Evolutionary conservation across 1,140 invertebrate species (phyloP), one percentile per base, ranked within the genome.

Genomic region (Dinoponera quadriceps): DNA sequence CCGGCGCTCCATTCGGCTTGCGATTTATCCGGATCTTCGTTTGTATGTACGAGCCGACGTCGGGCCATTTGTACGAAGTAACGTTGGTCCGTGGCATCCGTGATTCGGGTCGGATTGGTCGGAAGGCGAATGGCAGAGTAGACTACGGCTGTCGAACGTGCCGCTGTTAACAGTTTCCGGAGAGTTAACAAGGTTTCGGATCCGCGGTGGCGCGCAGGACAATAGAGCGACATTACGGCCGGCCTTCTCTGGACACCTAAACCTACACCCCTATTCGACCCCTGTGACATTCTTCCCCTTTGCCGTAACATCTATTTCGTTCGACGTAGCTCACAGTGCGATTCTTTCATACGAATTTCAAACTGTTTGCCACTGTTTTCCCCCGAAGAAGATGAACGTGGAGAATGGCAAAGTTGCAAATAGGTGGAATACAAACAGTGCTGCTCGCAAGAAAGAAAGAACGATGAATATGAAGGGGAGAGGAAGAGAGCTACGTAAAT

Each of bases 101-200:
- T 88, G 80, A 88, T 88, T 85, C 71, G 82, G 81, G 74, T 87
- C 85, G 60, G 59, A 87, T 66, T 69, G 85, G 51, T 65, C 71
- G 80, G 80, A 69, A 74, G 82, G 54, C 82, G 55, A 82, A 85
- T 62, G 68, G 82, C 68, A 59, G 71, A 82, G 49, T 69, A 51
- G 29, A 29, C 57, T 49, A 66, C 59, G 57, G 55, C 63, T 66
- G 86, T 86, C 85, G 87, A 90, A 91, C 90, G 87, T 86, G 85
- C 84, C 82, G 85, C 88, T 89, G 89, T 89, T 91, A 91, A 91
- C 90, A 88, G 90, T 91, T 92, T 92, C 90, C 90, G 90, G 89
- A 73, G 87, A 91, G 90, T 90, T 92, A 90, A 91, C 90, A 86
- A 91, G 90, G 86, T 91, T 91, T 91, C 85, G 85, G 75, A 89